Conservation (phyloP, 2,113 vertebrate genomes). For the Andinoacara biseriatus region DNA sequence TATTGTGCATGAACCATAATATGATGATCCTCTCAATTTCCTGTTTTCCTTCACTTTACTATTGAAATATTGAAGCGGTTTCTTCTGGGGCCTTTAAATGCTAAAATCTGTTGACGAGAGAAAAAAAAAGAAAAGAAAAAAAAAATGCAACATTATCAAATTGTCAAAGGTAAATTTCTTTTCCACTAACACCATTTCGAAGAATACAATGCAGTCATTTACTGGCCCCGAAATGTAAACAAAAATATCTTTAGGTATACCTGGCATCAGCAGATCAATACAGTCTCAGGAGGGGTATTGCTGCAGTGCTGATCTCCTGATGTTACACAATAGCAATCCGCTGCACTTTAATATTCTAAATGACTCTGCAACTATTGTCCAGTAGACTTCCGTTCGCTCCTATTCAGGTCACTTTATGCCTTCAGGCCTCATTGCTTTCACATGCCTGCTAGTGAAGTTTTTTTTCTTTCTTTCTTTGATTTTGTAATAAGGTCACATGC, state of each 20-base stretch:
- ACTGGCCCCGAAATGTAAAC: conserved; percentile 19
- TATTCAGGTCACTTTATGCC: conserved; percentile 66
- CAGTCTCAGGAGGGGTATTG: conserved; percentile 15
- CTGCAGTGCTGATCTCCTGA: conserved; percentile 27
- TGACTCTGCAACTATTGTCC: conserved; percentile 61
- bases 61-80: not conserved
- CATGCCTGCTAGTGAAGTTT: conserved; percentile 30
- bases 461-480: not conserved
- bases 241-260: conserved; percentile 18
- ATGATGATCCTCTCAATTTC: conserved; percentile 6
- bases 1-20: not conserved
- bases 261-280: conserved; percentile 57
- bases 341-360: conserved; percentile 51
- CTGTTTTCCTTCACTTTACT: conserved; percentile 15
- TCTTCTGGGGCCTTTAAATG: conserved; percentile 9
- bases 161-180: conserved; percentile 8
- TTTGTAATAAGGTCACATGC: conserved; percentile 46
- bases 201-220: conserved; percentile 1
- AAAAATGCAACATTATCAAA: not conserved
- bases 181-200: not conserved
- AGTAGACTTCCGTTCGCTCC: conserved; percentile 40
- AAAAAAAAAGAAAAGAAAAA: not conserved
- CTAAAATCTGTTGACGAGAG: conserved; percentile 10
- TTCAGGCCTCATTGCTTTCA: conserved; percentile 54
- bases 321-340: conserved; percentile 23